Evolutionary conservation across 2,888 invertebrate genomes (phyloP).

Genomic region (Spisula solida): DNA sequence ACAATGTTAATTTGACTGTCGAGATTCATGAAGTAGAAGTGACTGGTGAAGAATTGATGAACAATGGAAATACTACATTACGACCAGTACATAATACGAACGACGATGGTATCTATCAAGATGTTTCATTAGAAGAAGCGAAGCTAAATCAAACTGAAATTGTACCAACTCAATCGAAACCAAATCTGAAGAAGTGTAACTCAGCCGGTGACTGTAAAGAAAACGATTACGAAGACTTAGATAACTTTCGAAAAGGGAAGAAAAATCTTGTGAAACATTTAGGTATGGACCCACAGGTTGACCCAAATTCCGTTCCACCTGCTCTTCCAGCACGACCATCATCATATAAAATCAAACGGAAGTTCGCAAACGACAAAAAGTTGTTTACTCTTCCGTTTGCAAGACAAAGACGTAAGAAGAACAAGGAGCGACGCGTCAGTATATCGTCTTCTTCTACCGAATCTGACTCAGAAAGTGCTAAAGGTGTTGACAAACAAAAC

Average conservation of each 20-base stretch:
- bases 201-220: constrained; percentile 70
- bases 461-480: constrained; percentile 62
- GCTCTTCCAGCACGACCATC: constrained; percentile 74
- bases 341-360: constrained; percentile 64
- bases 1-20: constrained; percentile 44
- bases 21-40: constrained; percentile 67
- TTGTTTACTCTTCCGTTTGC: constrained; percentile 69
- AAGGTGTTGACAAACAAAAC: constrained; percentile 43
- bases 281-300: constrained; percentile 72
- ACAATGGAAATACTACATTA: background rate
- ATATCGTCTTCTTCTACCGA: constrained; percentile 71
- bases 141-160: background rate
- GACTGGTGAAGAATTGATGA: constrained; percentile 42
- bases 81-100: background rate
- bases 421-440: constrained; percentile 58
- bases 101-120: constrained; percentile 60
- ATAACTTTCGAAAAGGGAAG: constrained; percentile 73
- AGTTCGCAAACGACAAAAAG: constrained; percentile 59
- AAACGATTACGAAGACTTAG: constrained; percentile 77
- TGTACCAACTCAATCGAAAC: background rate
- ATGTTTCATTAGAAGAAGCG: constrained; percentile 54
- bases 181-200: constrained; percentile 55
- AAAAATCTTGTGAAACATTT: constrained; percentile 73
- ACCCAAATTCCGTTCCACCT: constrained; percentile 72
- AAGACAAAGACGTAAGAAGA: constrained; percentile 59